Conservation (phyloP, 2,113 vertebrate genomes). For the Acanthochromis polyacanthus region DNA sequence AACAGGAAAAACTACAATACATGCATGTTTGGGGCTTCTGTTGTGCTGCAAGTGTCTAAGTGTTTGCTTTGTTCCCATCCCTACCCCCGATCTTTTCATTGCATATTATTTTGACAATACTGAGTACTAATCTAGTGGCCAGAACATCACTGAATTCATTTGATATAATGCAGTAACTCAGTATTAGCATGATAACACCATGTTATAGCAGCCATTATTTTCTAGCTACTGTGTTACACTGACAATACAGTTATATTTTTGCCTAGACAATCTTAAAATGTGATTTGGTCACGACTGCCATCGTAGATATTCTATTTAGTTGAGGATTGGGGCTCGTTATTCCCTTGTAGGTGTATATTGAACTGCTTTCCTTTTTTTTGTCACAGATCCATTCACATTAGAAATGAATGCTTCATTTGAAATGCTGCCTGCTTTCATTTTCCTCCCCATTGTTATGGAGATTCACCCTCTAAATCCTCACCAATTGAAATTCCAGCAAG, state of each 20-base stretch:
- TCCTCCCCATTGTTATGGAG: conserved; percentile 68
- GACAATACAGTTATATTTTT: background rate
- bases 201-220: background rate
- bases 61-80: too few relatives aligned
- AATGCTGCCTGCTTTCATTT: conserved; percentile 55
- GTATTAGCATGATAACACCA: background rate
- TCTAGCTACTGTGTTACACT: background rate
- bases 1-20: background rate
- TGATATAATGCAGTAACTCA: background rate
- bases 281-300: background rate
- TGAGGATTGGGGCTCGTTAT: conserved; percentile 5
- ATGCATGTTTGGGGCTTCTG: background rate
- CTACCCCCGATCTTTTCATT: background rate
- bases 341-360: conserved; percentile 20
- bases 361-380: conserved; percentile 26
- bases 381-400: conserved; percentile 37
- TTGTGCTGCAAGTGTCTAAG: too few relatives aligned
- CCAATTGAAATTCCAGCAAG: conserved; percentile 53
- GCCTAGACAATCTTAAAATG: conserved; percentile 7
- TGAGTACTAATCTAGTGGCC: background rate
- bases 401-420: conserved; percentile 49
- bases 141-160: background rate
- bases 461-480: conserved; percentile 47
- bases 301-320: conserved; percentile 23
- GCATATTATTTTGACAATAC: background rate